Conservation (phyloP, 2,113 vertebrate species). For the Alces alces region DNA sequence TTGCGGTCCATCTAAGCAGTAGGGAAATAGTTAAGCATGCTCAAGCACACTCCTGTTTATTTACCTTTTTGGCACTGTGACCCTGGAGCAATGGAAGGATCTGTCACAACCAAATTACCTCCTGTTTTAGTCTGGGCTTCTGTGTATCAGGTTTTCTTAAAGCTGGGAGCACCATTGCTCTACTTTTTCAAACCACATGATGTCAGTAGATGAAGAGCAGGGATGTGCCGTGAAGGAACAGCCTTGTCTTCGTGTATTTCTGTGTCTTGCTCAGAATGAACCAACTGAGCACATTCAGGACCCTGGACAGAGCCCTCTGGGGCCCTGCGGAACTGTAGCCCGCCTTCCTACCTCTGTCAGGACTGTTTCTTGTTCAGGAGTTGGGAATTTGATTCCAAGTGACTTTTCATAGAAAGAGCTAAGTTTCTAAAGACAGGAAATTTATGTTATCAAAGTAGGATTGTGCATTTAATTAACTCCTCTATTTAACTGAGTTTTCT, state of each 20-base stretch:
- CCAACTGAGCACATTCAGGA: accelerated
- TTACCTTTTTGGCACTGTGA: not conserved
- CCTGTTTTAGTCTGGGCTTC: not conserved
- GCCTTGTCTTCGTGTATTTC: accelerated
- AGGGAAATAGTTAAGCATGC: not conserved
- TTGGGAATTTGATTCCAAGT: not conserved
- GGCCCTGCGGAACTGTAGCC: accelerated
- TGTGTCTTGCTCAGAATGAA: accelerated
- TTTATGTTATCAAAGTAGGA: not conserved
- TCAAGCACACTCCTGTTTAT: not conserved
- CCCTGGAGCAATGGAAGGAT: not conserved
- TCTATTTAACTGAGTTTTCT: constrained; percentile 44
- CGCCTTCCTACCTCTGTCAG: accelerated
- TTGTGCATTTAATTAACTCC: constrained; percentile 41
- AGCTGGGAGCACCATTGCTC: too few relatives aligned
- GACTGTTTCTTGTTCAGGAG: not conserved
- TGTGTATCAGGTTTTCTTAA: not conserved
- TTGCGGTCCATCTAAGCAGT: not conserved
- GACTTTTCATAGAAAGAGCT: not conserved
- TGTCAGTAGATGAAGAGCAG: not conserved
- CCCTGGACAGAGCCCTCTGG: not conserved
- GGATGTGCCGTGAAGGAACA: accelerated
- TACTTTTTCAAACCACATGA: not conserved
- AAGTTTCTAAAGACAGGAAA: constrained; percentile 37
- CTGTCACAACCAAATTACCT: not conserved